Conservation (phyloP, 2,888 invertebrate species). For the Polydrusus cervinus region DNA sequence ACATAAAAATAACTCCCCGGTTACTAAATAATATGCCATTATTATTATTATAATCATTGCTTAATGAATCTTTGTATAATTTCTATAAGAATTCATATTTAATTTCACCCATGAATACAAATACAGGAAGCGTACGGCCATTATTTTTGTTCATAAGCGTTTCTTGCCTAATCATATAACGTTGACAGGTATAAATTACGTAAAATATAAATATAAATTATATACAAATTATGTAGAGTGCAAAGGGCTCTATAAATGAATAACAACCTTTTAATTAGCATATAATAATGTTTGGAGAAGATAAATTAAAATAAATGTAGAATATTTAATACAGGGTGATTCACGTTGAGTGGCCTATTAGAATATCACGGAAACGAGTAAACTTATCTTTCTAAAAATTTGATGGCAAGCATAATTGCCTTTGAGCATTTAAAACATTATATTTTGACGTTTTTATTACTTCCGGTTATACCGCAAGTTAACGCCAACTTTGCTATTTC, state of each 20-base stretch:
- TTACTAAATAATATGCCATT: neutral
- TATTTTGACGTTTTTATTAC: too few species aligned
- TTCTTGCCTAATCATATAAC: constrained; percentile 6
- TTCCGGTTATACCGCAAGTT: too few species aligned
- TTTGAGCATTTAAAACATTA: too few species aligned
- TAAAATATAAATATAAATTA: constrained; percentile 16
- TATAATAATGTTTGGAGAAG: neutral
- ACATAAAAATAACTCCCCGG: too few species aligned
- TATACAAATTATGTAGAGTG: constrained; percentile 4
- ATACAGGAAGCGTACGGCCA: neutral
- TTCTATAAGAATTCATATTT: neutral
- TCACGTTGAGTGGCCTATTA: too few species aligned
- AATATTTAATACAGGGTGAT: neutral
- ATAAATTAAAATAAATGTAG: neutral
- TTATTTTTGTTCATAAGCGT: constrained; percentile 5
- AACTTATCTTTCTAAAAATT: too few species aligned
- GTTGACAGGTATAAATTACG: constrained; percentile 18
- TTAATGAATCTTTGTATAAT: neutral
- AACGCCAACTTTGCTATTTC: too few species aligned
- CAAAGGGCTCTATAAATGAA: neutral
- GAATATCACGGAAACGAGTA: too few species aligned
- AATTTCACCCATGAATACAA: constrained; percentile 6
- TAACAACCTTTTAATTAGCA: neutral
- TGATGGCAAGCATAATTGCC: too few species aligned
- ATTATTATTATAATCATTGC: too few species aligned